phyloP scores from a whole-genome alignment of 2,888 invertebrate genomes.

The Pheosia tremula region DNA sequence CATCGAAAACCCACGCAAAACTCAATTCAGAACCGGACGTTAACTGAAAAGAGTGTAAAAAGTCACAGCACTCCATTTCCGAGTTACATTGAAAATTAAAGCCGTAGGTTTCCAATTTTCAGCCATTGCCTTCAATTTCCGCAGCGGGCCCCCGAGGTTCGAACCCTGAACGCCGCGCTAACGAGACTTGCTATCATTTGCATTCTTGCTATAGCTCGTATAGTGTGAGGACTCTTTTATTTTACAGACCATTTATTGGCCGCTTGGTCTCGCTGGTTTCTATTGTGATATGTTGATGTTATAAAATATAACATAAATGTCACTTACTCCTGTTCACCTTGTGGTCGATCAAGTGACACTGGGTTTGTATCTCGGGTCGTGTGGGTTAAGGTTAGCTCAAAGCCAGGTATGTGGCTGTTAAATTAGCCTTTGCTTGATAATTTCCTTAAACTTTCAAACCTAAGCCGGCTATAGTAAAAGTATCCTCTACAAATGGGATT shows the following conservation, averaged over 20 bases:
- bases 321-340: neutral
- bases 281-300: neutral
- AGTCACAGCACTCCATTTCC: slow-evolving; percentile 3
- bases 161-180: slow-evolving; percentile 18
- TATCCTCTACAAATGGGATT: too few relatives aligned
- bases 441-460: too few relatives aligned
- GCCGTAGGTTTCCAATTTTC: slow-evolving; percentile 24
- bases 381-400: too few relatives aligned
- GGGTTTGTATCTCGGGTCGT: too few relatives aligned
- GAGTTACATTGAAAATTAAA: slow-evolving; percentile 18
- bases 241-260: neutral
- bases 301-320: neutral
- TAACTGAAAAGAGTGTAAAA: neutral
- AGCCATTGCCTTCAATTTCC: slow-evolving; percentile 26
- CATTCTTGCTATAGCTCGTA: slow-evolving; percentile 21
- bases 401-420: too few relatives aligned
- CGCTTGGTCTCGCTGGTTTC: neutral
- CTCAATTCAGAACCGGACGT: neutral
- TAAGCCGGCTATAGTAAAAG: too few relatives aligned
- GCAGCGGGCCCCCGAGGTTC: slow-evolving; percentile 14
- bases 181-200: slow-evolving; percentile 28
- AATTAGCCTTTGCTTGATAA: too few relatives aligned
- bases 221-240: neutral
- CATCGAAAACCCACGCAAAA: neutral
- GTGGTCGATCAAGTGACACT: too few relatives aligned